Evolutionary conservation across 1,140 invertebrate species (phyloP), one percentile per base, ranked within the genome.

Genomic region (Magallana gigas): DNA sequence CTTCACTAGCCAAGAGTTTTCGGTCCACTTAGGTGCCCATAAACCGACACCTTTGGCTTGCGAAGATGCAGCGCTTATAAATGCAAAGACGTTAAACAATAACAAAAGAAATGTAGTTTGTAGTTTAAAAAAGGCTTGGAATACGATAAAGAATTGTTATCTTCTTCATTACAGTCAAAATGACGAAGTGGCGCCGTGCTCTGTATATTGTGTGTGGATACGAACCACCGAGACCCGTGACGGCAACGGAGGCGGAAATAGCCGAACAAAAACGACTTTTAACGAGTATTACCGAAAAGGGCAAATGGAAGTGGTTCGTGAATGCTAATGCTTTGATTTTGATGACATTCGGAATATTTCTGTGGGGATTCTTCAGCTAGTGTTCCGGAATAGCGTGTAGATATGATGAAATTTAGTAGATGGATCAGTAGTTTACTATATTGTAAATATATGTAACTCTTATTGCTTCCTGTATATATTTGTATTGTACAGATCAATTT

Each of bases 291-390:
- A 85, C 91, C 11, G 93, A 94, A 83, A 58, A 88, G 5, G 89
- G 86, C 11, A 89, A 86, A 64, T 93, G 92, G 93, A 92, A 92
- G 76, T 68, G 36, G 80, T 88, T 94, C 62, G 91, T 92, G 64
- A 93, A 94, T 81, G 71, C 92, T 9, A 93, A 92, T 76, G 94
- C 93, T 48, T 36, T 94, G 9, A 59, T 94, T 23, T 81, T 93
- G 0, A 93, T 94, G 90, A 86, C 87, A 7, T 81, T 94, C 57
- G 92, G 92, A 2, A 90, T 93, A 29, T 94, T 94, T 76, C 62
- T 94, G 6, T 94, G 93, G 93, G 92, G 89, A 9, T 94, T 93
- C 86, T 94, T 88, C 56, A 56, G 7, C 9, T 86, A 86, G 12
- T 29, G 23, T 36, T 76, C 7, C 23, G 23, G 23, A 76, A 11